phyloP scores from a whole-genome alignment of 2,797 vertebrate genomes.

The Lacerta bilineata region DNA sequence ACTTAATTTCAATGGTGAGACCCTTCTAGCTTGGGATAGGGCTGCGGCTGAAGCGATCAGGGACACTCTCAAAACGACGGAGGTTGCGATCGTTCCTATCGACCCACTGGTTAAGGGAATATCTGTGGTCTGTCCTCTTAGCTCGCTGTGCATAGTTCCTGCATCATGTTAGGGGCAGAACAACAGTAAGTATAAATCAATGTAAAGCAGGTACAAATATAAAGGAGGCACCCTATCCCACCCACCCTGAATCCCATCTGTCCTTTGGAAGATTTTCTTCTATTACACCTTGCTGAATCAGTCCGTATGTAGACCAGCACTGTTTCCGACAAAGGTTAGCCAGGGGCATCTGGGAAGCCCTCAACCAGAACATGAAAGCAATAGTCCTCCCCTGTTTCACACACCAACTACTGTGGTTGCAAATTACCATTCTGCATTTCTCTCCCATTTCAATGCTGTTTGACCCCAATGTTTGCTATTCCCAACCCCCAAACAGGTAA shows the following conservation, averaged over 20 bases:
- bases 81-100: conserved; percentile 45
- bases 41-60: conserved; percentile 72
- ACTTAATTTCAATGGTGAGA: conserved; percentile 33
- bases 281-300: background rate
- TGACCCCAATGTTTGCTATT: background rate
- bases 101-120: conserved; percentile 78
- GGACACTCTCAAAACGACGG: conserved; percentile 78
- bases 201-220: background rate
- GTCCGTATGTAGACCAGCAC: background rate
- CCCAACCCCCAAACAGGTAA: background rate
- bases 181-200: conserved; percentile 19
- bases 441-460: background rate
- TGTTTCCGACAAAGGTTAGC: background rate
- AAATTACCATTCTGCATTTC: background rate
- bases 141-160: conserved; percentile 79
- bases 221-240: background rate
- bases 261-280: background rate
- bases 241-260: background rate
- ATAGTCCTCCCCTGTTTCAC: too few species aligned
- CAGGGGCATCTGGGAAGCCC: background rate
- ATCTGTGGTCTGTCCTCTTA: conserved; percentile 55
- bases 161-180: conserved; percentile 43
- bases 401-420: too few species aligned
- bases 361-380: too few species aligned
- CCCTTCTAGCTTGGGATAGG: conserved; percentile 30